Conservation (phyloP, 2,797 vertebrate species). For the Chromis chromis region DNA sequence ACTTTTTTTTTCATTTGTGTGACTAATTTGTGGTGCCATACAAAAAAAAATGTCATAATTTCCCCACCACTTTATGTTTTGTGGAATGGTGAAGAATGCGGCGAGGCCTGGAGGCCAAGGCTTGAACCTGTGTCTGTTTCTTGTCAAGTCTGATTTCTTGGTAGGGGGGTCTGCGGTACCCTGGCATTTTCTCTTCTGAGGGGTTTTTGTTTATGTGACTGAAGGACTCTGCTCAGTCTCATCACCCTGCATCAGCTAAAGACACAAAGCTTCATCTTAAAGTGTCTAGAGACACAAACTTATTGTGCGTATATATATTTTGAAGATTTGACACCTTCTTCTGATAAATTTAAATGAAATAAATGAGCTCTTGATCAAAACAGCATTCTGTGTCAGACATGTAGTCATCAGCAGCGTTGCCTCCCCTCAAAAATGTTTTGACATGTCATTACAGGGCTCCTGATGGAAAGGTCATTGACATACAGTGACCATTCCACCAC, state of each 20-base stretch:
- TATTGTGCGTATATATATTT: neutral
- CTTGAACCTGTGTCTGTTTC: slow-evolving; percentile 79
- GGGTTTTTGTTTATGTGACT: slow-evolving; percentile 78
- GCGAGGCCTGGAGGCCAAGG: slow-evolving; percentile 73
- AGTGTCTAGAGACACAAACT: slow-evolving; percentile 21
- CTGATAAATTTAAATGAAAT: neutral
- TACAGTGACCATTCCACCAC: slow-evolving; percentile 81
- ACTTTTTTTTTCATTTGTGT: slow-evolving; percentile 47
- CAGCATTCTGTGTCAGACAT: slow-evolving; percentile 54
- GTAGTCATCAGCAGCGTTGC: slow-evolving; percentile 68
- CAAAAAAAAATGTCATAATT: slow-evolving; percentile 60
- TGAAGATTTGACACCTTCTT: slow-evolving; percentile 24
- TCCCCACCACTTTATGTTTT: slow-evolving; percentile 52
- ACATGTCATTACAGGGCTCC: slow-evolving; percentile 71
- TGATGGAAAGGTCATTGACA: slow-evolving; percentile 81
- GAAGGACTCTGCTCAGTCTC: slow-evolving; percentile 77
- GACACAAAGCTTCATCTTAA: slow-evolving; percentile 37
- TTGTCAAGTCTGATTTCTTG: slow-evolving; percentile 81
- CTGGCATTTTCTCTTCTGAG: slow-evolving; percentile 78
- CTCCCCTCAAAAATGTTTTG: slow-evolving; percentile 74
- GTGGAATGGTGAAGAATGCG: slow-evolving; percentile 66
- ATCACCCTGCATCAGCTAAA: slow-evolving; percentile 67
- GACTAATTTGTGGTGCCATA: slow-evolving; percentile 54
- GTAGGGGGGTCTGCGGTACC: slow-evolving; percentile 67
- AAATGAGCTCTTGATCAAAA: slow-evolving; percentile 33